Conservation (phyloP, 2,797 vertebrate genomes). For the Enteromius anoplus region DNA sequence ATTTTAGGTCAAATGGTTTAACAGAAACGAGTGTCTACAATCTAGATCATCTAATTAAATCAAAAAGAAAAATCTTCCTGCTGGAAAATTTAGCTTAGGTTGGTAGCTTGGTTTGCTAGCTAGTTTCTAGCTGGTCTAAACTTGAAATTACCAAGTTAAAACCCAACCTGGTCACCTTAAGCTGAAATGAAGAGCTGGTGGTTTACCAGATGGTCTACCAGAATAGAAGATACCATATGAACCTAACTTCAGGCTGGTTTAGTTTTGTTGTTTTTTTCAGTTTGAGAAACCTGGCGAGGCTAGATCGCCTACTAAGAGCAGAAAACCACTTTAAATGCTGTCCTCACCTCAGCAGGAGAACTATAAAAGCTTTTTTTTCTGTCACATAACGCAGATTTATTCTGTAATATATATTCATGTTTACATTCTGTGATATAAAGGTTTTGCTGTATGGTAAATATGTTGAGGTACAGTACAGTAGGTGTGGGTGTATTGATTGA, state of each 20-base stretch:
- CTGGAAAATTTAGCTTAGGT: not conserved
- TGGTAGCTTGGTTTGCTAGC: not conserved
- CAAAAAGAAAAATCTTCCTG: not conserved
- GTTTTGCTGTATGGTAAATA: not conserved
- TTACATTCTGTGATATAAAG: not conserved
- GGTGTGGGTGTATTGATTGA: slow-evolving; percentile 43
- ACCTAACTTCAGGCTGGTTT: not conserved
- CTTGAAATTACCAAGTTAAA: not conserved
- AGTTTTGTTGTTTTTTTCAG: not conserved
- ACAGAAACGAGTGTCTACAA: too few species aligned
- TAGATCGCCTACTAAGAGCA: not conserved
- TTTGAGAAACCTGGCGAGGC: not conserved
- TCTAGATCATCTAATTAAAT: not conserved
- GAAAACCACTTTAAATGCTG: not conserved
- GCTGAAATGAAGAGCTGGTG: not conserved
- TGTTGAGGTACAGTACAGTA: slow-evolving; percentile 23
- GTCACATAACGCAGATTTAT: not conserved
- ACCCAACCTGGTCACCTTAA: not conserved
- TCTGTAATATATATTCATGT: not conserved
- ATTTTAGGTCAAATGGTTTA: not conserved
- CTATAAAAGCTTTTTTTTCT: not conserved
- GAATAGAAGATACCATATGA: too few species aligned
- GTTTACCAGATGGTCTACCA: not conserved
- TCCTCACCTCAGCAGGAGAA: not conserved
- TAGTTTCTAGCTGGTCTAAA: slow-evolving; percentile 1